Evolutionary conservation across 2,113 vertebrate species (phyloP).

Genomic region (Hyperoodon ampullatus): DNA sequence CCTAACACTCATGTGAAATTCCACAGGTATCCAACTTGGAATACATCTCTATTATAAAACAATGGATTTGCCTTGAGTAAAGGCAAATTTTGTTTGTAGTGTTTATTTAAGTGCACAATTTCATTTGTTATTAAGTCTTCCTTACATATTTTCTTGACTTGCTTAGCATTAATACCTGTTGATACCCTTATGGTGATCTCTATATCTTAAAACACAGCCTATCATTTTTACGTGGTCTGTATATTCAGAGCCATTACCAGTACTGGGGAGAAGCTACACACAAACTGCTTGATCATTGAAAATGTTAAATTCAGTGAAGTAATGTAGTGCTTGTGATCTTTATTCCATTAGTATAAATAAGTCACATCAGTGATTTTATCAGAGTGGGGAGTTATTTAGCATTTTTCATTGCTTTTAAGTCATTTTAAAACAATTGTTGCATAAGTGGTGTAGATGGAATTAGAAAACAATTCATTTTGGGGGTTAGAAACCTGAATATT

Average conservation of each 20-base stretch:
- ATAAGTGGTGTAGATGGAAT: conserved; percentile 55
- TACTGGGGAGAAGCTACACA: background rate
- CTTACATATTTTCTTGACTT: background rate
- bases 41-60: background rate
- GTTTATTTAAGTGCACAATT: background rate
- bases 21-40: conserved; percentile 53
- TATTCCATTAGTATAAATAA: conserved; percentile 59
- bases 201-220: background rate
- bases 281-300: background rate
- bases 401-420: conserved; percentile 52
- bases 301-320: conserved; percentile 48
- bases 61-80: background rate
- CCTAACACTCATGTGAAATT: conserved; percentile 53
- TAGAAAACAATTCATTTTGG: conserved; percentile 61
- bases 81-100: background rate
- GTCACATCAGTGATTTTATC: conserved; percentile 54
- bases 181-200: background rate
- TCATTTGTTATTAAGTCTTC: background rate
- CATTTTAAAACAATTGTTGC: conserved; percentile 60
- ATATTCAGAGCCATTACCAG: background rate
- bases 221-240: background rate
- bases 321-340: conserved; percentile 25
- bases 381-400: conserved; percentile 31
- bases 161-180: background rate
- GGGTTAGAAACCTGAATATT: conserved; percentile 56